Percentiles rank a stretch among this genome's conserved stretches.
Conservation (phyloP, 2,797 vertebrate genomes). For the Danionella dracula region DNA sequence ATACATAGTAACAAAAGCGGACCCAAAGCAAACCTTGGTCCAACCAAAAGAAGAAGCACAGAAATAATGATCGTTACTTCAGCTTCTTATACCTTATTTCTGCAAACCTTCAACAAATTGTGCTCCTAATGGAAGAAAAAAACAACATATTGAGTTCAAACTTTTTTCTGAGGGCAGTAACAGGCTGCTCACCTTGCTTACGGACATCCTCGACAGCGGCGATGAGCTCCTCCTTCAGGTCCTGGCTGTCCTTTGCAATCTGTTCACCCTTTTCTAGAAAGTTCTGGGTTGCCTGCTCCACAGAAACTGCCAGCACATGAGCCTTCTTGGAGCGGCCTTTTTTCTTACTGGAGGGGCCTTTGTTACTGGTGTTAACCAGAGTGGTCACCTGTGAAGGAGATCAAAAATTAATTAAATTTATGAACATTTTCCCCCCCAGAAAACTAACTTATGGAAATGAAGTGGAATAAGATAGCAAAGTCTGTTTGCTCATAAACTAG, state of each 20-base stretch:
- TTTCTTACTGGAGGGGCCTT: constrained; percentile 96
- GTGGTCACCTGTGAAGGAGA: constrained; percentile 83
- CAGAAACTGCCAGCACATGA: constrained; percentile 93
- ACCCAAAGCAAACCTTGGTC: too few relatives aligned
- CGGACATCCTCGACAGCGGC: constrained; percentile 94
- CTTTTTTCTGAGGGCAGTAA: neutral
- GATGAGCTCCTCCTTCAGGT: constrained; percentile 93
- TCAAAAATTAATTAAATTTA: neutral
- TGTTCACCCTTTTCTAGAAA: constrained; percentile 97
- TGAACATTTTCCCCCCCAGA: too few relatives aligned
- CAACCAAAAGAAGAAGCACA: too few relatives aligned
- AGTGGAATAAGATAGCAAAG: too few relatives aligned
- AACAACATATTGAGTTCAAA: neutral
- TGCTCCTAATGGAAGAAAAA: too few relatives aligned
- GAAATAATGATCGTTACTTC: too few relatives aligned
- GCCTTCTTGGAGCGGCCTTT: constrained; percentile 98
- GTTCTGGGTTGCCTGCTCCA: constrained; percentile 97
- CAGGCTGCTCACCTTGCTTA: constrained; percentile 81
- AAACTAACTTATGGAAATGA: too few relatives aligned
- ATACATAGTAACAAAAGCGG: too few relatives aligned
- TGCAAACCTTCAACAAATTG: too few relatives aligned
- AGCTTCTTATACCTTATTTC: too few relatives aligned
- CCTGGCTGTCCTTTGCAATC: constrained; percentile 96
- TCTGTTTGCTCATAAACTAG: too few relatives aligned
- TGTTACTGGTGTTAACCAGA: constrained; percentile 96